Evolutionary conservation across 1,140 invertebrate genomes (phyloP).

Genomic region (Danaus plexippus): DNA sequence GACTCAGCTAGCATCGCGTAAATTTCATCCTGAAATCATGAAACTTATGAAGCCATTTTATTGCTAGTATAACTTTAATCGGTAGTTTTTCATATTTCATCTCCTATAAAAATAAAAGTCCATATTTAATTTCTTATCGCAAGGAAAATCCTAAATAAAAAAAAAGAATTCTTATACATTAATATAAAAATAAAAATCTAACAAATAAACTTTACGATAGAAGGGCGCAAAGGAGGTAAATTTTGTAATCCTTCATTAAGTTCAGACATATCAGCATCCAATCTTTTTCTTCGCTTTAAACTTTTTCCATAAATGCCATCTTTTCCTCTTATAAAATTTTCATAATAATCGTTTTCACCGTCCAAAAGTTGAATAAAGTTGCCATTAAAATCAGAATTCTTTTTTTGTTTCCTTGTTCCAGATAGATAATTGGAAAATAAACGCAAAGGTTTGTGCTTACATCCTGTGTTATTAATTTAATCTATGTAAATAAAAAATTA

Average conservation of each 20-base stretch:
- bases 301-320: slow-evolving; percentile 30
- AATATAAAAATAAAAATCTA: slow-evolving; percentile 1
- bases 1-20: slow-evolving; percentile 28
- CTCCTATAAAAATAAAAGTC: background rate
- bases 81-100: too few relatives aligned
- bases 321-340: slow-evolving; percentile 25
- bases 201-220: slow-evolving; percentile 20
- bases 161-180: slow-evolving; percentile 1
- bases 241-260: slow-evolving; percentile 18
- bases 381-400: too few relatives aligned
- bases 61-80: too few relatives aligned
- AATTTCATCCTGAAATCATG: slow-evolving; percentile 33
- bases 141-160: background rate
- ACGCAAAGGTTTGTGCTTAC: background rate
- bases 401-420: slow-evolving; percentile 5
- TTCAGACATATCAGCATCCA: slow-evolving; percentile 11
- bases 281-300: slow-evolving; percentile 23
- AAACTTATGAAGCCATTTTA: too few relatives aligned
- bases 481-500: background rate
- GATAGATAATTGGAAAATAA: background rate
- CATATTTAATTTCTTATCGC: background rate
- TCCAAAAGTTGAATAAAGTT: background rate
- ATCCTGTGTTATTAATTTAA: background rate
- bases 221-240: slow-evolving; percentile 20
- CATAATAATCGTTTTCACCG: slow-evolving; percentile 16